Percentiles rank a stretch among this genome's conserved stretches.
Conservation (phyloP, 1,140 invertebrate genomes). For the Oedothorax gibbosus region DNA sequence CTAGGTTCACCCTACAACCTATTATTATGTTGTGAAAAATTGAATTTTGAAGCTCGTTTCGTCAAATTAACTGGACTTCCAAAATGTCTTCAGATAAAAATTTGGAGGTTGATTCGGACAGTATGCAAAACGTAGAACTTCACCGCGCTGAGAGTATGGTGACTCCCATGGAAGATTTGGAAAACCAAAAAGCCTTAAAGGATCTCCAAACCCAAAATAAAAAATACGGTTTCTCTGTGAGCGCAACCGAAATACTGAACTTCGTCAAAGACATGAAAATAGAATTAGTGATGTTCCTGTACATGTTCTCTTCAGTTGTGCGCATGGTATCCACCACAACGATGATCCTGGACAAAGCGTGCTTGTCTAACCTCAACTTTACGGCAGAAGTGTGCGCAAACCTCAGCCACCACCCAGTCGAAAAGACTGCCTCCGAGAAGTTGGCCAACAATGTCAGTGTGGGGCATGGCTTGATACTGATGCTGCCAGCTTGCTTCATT, state of each 20-base stretch:
- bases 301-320: constrained; percentile 42
- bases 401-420: background rate
- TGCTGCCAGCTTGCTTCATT: constrained; percentile 21
- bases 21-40: too few relatives aligned
- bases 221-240: background rate
- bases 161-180: background rate
- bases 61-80: background rate
- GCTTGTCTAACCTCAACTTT: constrained; percentile 6
- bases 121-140: constrained; percentile 37
- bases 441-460: constrained; percentile 36
- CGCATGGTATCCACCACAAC: constrained; percentile 1
- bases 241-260: background rate
- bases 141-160: constrained; percentile 27
- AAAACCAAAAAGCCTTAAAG: background rate
- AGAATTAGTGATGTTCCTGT: constrained; percentile 44
- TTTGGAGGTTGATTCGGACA: background rate
- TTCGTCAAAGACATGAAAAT: constrained; percentile 22
- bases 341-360: constrained; percentile 52
- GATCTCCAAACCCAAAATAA: background rate
- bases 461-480: constrained; percentile 11
- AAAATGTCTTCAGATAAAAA: background rate
- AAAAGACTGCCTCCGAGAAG: constrained; percentile 28
- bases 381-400: constrained; percentile 4
- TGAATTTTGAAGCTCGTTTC: too few relatives aligned
- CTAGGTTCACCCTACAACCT: background rate